Base-by-base conservation (phyloP, 2,888 invertebrate genomes). In the Strigamia maritima region DNA sequence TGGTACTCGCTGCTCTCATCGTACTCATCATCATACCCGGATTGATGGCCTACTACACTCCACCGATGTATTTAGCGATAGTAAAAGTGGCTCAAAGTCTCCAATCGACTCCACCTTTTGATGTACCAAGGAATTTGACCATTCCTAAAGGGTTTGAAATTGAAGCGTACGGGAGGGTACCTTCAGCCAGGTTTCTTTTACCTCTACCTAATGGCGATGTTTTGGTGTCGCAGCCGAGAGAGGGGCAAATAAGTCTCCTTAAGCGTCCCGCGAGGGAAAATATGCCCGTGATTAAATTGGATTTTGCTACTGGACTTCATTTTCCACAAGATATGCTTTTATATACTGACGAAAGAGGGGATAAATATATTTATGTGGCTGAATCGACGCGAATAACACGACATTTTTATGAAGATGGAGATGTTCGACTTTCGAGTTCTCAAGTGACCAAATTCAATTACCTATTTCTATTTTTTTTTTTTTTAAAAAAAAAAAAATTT, bases 131-230 rank as follows among this genome's bases (percentile, higher is more conserved):
- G 14, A 35, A 24, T 16, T 49, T 77, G 14, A 26, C 22, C 16
- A 19, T 77, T 7, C 77, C 77, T 8, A 54, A 40, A 54, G 77
- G 77, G 3, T 77, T 49, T 19, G 77, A 26, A 44, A 77, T 77
- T 19, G 77, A 77, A 31, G 44, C 49, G 54, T 77, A 24, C 26
- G 77, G 54, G 16, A 14, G 49, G 1, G 77, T 77, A 26, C 49
- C 77, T 7, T 14, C 14, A 1, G 77, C 77, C 22, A 8, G 77
- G 12, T 54, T 22, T 14, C 26, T 77, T 19, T 35, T 77, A 10
- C 24, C 77, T 1, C 54, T 77, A 2, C 77, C 77, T 12, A 31
- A 31, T 12, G 77, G 77, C 6, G 77, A 77, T 26, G 22, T 77
- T 22, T 54, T 77, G 22, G 77, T 77, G 26, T 77, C 77, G 24